Evolutionary conservation across 1,140 invertebrate species (phyloP), one percentile per base, ranked within the genome.

Genomic region (Anastrepha obliqua): DNA sequence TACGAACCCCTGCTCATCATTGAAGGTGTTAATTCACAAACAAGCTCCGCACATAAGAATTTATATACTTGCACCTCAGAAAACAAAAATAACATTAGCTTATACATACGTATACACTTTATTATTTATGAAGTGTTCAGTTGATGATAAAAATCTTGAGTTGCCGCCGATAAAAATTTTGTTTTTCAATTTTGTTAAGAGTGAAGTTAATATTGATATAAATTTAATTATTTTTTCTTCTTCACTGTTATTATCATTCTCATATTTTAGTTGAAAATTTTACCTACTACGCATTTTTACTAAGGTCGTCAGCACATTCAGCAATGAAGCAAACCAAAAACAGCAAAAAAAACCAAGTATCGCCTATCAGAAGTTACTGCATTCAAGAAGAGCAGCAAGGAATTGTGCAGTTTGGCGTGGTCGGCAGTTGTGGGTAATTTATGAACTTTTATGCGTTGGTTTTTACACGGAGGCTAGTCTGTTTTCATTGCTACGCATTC

Each of bases 221-320:
- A 2, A 55, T 55, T 29, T 55, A 85, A 13, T 85, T 55, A 59
- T 55, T 55, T 85, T 58, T 85, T 39, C 7, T 74, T 42, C 15
- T 15, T 74, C 29, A 58, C 29, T 29, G 1, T 59, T 86, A 11
- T 39, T 62, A 11, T 86, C 13, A 17, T 51, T 44, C n/a, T 20
- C 60, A 39, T 86, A 55, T 55, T 55, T 55, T 7, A 7, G 51
- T 55, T 55, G 5, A 55, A 55, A 9, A 55, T 55, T 62, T 70
- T 17, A 39, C 13, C 67, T 44, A 47, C 15, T 15, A 67, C 11
- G 29, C 3, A 2, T 13, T 1, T 67, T 74, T 74, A 74, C 42
- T 86, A 86, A 86, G 86, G 86, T 86, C 60, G 64, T 65, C 86
- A 64, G 15, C 60, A 86, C 42, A 8, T 17, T 65, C 42, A 64